Percentiles rank a stretch among this genome's conserved stretches.
phyloP scores from a whole-genome alignment of 2,888 invertebrate genomes.

The Netelia fuscicornis region DNA sequence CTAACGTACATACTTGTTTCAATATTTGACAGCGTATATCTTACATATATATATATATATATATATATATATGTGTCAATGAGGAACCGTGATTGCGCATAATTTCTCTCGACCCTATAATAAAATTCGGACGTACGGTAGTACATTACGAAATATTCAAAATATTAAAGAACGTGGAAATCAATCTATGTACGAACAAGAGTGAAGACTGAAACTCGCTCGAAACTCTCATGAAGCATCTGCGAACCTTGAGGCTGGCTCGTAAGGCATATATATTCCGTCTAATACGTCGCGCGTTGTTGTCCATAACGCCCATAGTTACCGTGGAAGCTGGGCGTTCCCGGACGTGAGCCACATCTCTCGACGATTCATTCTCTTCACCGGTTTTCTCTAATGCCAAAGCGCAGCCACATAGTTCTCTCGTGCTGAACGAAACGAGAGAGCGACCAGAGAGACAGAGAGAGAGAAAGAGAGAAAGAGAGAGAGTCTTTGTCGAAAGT shows the following conservation, averaged over 20 bases:
- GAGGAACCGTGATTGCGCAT: conserved; percentile 27
- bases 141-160: too few relatives aligned
- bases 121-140: not conserved
- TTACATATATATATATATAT: not conserved
- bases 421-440: conserved; percentile 30
- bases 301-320: conserved; percentile 57
- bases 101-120: not conserved
- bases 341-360: conserved; percentile 65
- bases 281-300: conserved; percentile 56
- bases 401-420: conserved; percentile 40
- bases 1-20: not conserved
- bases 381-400: conserved; percentile 56
- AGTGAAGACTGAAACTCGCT: conserved; percentile 32
- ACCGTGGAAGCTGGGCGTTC: conserved; percentile 59
- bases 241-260: conserved; percentile 38
- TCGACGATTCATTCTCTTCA: conserved; percentile 60
- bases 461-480: not conserved
- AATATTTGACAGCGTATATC: conserved; percentile 9
- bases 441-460: too few relatives aligned
- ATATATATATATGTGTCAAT: conserved; percentile 16
- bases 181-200: conserved; percentile 44
- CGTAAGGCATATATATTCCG: conserved; percentile 27
- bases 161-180: conserved; percentile 2
- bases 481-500: conserved; percentile 62
- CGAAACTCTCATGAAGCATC: conserved; percentile 28